Percentiles rank a stretch among this genome's conserved stretches.
These are phyloP conservation scores for Myotis findleyi DNA, from an alignment of 2,797 vertebrate genomes.

Conservation along the genomic window DNA sequence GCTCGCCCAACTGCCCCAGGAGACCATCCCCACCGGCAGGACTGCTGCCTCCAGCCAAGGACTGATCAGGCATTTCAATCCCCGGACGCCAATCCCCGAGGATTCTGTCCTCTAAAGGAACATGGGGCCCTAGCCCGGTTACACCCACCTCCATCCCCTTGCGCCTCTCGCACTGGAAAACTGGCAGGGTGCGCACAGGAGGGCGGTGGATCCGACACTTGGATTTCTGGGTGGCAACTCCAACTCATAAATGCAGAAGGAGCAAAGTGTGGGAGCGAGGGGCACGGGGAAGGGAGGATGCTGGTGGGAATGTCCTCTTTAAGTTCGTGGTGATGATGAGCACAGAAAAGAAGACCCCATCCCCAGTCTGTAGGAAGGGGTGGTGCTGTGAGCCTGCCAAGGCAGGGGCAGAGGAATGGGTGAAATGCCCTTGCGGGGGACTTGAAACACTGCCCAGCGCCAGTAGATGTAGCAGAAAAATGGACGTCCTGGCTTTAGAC, in stretches of 20 bases:
- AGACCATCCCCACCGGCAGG: background rate
- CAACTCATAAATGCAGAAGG: background rate
- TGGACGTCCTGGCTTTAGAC: background rate
- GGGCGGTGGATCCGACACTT: background rate
- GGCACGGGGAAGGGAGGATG: background rate
- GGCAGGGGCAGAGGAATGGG: background rate
- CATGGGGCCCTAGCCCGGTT: fast-evolving
- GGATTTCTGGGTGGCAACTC: background rate
- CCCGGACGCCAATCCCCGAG: background rate
- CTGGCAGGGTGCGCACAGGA: background rate
- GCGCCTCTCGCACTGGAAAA: background rate
- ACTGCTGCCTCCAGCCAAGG: background rate
- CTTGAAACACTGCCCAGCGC: background rate
- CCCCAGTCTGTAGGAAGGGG: background rate
- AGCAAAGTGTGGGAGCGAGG: background rate
- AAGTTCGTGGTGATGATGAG: background rate
- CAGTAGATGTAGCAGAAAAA: background rate
- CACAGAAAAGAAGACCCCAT: no score
- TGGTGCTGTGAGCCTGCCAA: background rate
- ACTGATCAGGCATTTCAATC: background rate
- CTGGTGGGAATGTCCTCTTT: background rate
- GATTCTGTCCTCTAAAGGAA: slow-evolving; percentile 66
- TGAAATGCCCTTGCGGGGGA: background rate
- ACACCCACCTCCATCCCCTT: background rate
- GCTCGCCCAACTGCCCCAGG: background rate